These are phyloP conservation scores for Diplolepis rosae DNA, from an alignment of 2,888 invertebrate species.

Conservation along the genomic window DNA sequence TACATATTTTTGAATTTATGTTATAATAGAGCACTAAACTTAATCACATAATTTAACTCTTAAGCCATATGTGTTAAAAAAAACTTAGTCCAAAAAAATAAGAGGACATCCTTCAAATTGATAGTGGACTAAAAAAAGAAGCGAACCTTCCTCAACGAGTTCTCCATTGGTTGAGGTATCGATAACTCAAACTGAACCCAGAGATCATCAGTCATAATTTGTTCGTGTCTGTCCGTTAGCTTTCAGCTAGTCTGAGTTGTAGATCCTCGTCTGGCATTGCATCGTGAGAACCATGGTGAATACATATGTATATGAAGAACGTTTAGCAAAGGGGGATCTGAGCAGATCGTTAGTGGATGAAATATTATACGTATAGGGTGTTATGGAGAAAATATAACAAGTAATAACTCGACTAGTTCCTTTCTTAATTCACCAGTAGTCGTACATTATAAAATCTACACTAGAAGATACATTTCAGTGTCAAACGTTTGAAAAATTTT, in stretches of 20 bases:
- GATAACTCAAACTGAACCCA: constrained; percentile 26
- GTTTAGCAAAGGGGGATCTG: not conserved
- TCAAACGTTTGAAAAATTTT: too few species aligned
- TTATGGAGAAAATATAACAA: not conserved
- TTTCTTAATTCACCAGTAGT: too few species aligned
- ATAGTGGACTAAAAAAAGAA: not conserved
- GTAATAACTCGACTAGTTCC: not conserved
- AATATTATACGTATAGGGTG: not conserved
- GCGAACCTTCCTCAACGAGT: not conserved
- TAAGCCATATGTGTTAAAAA: too few species aligned
- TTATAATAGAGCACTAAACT: too few species aligned
- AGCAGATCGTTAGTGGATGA: not conserved
- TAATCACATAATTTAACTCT: too few species aligned
- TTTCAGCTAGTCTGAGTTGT: constrained; percentile 37
- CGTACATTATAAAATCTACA: too few species aligned
- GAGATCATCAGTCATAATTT: constrained; percentile 59
- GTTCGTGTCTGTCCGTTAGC: constrained; percentile 49
- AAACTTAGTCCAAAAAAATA: not conserved
- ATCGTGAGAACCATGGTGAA: constrained; percentile 3
- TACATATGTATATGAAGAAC: not conserved
- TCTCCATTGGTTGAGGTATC: constrained; percentile 19
- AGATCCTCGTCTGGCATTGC: constrained; percentile 7
- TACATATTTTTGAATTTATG: too few species aligned
- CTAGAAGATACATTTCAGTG: too few species aligned
- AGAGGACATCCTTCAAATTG: not conserved